These are phyloP conservation scores for Micropoecilia bifurca DNA, from an alignment of 2,797 vertebrate species.

Conservation along the genomic window DNA sequence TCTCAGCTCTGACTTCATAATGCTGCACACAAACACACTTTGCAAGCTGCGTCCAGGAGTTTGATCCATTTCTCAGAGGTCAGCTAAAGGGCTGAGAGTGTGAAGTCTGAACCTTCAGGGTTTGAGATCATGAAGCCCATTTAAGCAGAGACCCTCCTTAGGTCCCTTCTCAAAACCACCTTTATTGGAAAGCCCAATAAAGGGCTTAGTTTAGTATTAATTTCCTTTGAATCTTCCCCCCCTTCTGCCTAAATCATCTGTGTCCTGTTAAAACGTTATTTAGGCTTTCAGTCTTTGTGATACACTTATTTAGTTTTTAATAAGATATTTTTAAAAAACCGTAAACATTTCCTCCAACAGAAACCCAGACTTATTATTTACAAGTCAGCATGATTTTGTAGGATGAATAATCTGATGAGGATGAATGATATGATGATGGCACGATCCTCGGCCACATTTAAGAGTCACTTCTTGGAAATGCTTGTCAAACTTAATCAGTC, in stretches of 20 bases:
- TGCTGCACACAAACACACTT: conserved; percentile 2
- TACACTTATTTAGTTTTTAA: neutral
- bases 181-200: conserved; percentile 3
- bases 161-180: neutral
- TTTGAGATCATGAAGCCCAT: neutral
- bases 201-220: neutral
- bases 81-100: neutral
- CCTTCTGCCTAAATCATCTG: neutral
- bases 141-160: neutral
- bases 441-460: neutral
- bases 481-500: neutral
- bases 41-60: neutral
- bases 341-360: neutral
- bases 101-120: conserved; percentile 1
- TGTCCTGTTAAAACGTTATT: neutral
- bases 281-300: neutral
- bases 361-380: neutral
- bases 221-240: neutral
- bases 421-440: neutral
- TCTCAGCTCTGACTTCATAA: neutral
- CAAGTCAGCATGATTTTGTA: neutral
- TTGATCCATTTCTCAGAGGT: neutral
- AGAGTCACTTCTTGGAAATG: neutral
- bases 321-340: neutral
- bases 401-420: neutral